phyloP scores from a whole-genome alignment of 2,797 vertebrate species.

The Lycodopsis pacificus region DNA sequence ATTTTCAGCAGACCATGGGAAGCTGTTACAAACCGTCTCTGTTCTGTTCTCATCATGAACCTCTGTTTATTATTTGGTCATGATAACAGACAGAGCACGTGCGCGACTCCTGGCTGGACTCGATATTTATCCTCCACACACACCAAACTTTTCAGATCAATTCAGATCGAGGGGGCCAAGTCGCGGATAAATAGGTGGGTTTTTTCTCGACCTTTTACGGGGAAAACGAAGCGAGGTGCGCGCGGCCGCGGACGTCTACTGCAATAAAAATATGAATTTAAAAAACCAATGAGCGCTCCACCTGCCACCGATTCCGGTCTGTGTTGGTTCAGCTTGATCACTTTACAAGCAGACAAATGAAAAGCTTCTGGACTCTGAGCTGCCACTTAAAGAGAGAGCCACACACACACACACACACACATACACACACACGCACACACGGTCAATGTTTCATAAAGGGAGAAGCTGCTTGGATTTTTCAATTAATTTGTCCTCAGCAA shows the following conservation, averaged over 20 bases:
- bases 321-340: slow-evolving; percentile 44
- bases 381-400: background rate
- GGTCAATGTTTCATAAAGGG: background rate
- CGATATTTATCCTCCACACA: slow-evolving; percentile 38
- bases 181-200: slow-evolving; percentile 16
- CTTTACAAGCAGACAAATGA: slow-evolving; percentile 33
- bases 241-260: slow-evolving; percentile 46
- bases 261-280: background rate
- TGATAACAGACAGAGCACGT: slow-evolving; percentile 44
- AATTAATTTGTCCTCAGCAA: slow-evolving; percentile 1
- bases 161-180: background rate
- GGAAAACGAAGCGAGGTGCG: slow-evolving; percentile 45
- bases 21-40: too few relatives aligned
- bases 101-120: slow-evolving; percentile 33
- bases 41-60: background rate
- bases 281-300: slow-evolving; percentile 37
- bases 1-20: background rate
- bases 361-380: slow-evolving; percentile 16
- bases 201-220: slow-evolving; percentile 36
- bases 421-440: background rate
- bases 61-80: slow-evolving; percentile 15
- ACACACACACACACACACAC: background rate
- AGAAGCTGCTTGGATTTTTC: background rate
- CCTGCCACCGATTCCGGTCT: slow-evolving; percentile 33
- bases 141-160: background rate